A percentile compares a stretch with the other conserved stretches of the same genome.
Conservation (phyloP, 2,113 vertebrate species). For the Myotis brandtii region DNA sequence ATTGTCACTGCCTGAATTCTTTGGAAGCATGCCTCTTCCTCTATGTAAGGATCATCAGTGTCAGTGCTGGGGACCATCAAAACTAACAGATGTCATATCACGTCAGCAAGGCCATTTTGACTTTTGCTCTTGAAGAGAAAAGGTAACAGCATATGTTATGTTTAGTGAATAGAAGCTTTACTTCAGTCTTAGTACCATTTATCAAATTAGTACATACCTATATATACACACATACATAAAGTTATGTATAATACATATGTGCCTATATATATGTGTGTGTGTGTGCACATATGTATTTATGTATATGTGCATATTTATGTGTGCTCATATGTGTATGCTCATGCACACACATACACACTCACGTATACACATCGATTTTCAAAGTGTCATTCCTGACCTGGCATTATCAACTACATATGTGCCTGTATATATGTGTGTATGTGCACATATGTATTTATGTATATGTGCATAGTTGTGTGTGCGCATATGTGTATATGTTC, state of each 20-base stretch:
- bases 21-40: neutral
- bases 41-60: neutral
- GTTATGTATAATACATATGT: neutral
- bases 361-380: neutral
- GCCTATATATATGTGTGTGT: neutral
- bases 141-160: neutral
- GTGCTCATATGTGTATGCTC: neutral
- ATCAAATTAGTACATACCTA: neutral
- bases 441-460: neutral
- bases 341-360: neutral
- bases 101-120: slow-evolving; percentile 9
- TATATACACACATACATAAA: neutral
- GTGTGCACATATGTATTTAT: neutral
- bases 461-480: neutral
- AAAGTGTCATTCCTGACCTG: neutral
- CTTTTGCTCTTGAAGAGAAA: slow-evolving; percentile 10
- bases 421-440: no score
- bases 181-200: neutral
- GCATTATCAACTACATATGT: neutral
- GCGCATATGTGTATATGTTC: rapidly evolving
- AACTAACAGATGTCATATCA: neutral
- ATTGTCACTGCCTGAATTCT: neutral
- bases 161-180: neutral
- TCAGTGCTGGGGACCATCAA: neutral
- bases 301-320: neutral